Evolutionary conservation across 2,113 vertebrate species (phyloP).

Genomic region (Erinaceus europaeus): DNA sequence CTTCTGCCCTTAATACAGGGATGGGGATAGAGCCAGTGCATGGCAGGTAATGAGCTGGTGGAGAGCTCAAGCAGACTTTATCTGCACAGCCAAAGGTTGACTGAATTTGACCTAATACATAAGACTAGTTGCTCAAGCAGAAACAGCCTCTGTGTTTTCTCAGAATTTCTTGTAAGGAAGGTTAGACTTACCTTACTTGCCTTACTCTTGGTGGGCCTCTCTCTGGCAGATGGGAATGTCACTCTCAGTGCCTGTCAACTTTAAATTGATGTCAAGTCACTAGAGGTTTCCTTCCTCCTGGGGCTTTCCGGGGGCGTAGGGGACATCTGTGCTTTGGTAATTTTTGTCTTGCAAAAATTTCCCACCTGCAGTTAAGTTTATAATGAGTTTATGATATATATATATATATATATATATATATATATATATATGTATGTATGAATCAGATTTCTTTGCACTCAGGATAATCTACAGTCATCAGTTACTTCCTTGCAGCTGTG

Average conservation of each 20-base stretch:
- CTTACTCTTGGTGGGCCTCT: background rate
- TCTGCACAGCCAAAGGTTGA: background rate
- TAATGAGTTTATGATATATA: background rate
- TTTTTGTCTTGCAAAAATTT: conserved; percentile 14
- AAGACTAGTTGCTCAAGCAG: background rate
- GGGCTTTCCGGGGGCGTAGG: conserved; percentile 27
- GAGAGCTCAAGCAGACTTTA: background rate
- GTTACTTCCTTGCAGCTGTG: background rate
- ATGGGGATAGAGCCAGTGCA: background rate
- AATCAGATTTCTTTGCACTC: background rate
- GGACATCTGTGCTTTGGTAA: background rate
- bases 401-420: too few relatives aligned
- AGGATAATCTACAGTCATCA: conserved; percentile 1
- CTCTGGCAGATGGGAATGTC: background rate
- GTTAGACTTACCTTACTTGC: background rate
- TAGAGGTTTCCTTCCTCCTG: background rate
- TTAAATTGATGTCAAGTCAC: background rate
- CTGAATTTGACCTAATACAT: background rate
- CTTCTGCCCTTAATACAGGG: too few relatives aligned
- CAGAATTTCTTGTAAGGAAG: background rate
- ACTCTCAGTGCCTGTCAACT: background rate
- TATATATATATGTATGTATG: conserved; percentile 22
- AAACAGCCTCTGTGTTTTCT: background rate
- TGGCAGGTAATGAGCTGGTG: background rate
- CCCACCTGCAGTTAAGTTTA: background rate